These are phyloP conservation scores for Lasioglossum oenotherae DNA, from an alignment of 2,888 invertebrate genomes.

Conservation along the genomic window DNA sequence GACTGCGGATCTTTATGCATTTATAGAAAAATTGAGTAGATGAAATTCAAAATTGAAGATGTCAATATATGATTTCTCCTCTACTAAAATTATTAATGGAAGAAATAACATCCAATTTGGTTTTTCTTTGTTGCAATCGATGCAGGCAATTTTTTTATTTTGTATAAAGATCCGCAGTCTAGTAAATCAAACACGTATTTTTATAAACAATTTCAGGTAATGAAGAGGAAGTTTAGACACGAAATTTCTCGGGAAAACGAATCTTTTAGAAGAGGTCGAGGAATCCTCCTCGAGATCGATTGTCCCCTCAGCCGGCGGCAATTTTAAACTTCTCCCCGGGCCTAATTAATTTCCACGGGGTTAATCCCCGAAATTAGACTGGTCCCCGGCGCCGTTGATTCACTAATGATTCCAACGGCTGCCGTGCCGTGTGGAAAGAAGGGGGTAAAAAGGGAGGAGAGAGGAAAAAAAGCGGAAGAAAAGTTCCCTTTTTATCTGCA, in stretches of 20 bases:
- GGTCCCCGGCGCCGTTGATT: slow-evolving; percentile 59
- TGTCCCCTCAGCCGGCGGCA: slow-evolving; percentile 20
- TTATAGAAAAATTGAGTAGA: too few relatives aligned
- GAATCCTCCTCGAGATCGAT: slow-evolving; percentile 27
- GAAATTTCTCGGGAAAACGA: neutral
- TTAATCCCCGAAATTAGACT: slow-evolving; percentile 65
- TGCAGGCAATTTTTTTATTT: too few relatives aligned
- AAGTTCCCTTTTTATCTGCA: slow-evolving; percentile 53
- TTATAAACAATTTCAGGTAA: neutral
- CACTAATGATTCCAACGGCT: slow-evolving; percentile 70
- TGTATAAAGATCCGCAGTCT: too few relatives aligned
- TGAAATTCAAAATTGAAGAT: too few relatives aligned
- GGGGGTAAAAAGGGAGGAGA: neutral
- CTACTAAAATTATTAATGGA: too few relatives aligned
- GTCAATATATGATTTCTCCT: too few relatives aligned
- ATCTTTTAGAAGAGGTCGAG: neutral
- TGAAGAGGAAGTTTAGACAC: neutral
- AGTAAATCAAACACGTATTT: neutral
- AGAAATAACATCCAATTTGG: too few relatives aligned
- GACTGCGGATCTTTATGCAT: too few relatives aligned
- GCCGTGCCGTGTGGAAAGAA: neutral
- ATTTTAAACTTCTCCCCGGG: slow-evolving; percentile 15
- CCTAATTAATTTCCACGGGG: slow-evolving; percentile 57
- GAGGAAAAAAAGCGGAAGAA: neutral
- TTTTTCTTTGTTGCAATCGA: too few relatives aligned